A percentile compares a stretch with the other conserved stretches of the same genome.
These are phyloP conservation scores for Coreius guichenoti DNA, from an alignment of 2,797 vertebrate genomes.

Conservation along the genomic window DNA sequence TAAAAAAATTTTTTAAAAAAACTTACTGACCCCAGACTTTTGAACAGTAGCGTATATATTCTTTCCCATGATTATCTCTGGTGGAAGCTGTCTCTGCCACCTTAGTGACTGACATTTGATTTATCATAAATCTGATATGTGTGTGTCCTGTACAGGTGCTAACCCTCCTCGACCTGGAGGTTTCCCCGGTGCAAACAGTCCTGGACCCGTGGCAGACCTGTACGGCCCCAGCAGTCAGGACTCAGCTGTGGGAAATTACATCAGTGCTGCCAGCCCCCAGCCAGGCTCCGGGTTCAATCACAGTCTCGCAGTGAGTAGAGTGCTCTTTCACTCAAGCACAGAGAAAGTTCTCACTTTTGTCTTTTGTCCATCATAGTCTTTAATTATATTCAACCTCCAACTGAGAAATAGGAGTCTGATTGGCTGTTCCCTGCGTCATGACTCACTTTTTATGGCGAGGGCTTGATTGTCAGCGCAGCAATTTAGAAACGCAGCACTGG, in stretches of 20 bases:
- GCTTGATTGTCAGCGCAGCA: conserved; percentile 37
- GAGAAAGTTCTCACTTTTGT: conserved; percentile 22
- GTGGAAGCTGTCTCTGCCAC: background rate
- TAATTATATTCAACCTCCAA: conserved; percentile 51
- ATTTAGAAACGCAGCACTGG: conserved; percentile 13
- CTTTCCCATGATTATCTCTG: background rate
- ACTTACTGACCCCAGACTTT: background rate
- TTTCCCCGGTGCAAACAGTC: conserved; percentile 96
- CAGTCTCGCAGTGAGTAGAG: conserved; percentile 91
- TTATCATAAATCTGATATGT: background rate
- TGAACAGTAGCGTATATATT: background rate
- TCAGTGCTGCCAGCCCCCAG: conserved; percentile 92
- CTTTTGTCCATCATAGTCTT: conserved; percentile 74
- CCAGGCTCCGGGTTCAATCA: conserved; percentile 95
- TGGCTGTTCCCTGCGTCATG: conserved; percentile 15
- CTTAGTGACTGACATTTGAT: conserved; percentile 11
- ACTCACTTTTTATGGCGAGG: conserved; percentile 22
- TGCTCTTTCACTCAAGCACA: background rate
- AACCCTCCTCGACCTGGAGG: conserved; percentile 94
- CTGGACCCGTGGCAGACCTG: conserved; percentile 95
- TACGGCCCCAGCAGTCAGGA: conserved; percentile 96
- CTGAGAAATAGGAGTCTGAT: conserved; percentile 28
- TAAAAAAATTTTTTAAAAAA: background rate
- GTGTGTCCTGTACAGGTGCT: conserved; percentile 81
- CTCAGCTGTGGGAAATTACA: conserved; percentile 90